A percentile compares a stretch with the other conserved stretches of the same genome.
Evolutionary conservation across 2,888 invertebrate genomes (phyloP).

Genomic region (Glyphotaelius pellucidus): DNA sequence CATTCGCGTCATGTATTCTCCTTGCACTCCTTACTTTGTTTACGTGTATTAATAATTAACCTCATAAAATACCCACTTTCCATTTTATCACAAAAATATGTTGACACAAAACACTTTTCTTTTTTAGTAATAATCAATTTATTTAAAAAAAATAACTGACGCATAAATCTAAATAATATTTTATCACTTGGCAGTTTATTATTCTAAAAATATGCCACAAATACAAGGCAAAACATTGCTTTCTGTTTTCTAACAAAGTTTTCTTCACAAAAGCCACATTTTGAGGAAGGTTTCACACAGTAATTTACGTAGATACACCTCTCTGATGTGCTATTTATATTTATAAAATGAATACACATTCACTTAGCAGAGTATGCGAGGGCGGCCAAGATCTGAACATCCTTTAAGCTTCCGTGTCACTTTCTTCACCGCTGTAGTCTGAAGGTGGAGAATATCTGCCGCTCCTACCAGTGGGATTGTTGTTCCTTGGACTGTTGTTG

Average conservation of each 20-base stretch:
- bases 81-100: not conserved
- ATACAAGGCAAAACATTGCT: not conserved
- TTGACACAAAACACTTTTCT: not conserved
- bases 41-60: not conserved
- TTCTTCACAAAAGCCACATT: not conserved
- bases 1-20: no score
- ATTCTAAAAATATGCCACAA: not conserved
- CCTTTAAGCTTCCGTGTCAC: constrained; percentile 67
- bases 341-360: not conserved
- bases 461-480: not conserved
- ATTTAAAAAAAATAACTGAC: not conserved
- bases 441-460: constrained; percentile 33
- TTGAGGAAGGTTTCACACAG: not conserved
- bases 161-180: not conserved
- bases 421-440: constrained; percentile 54
- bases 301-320: not conserved
- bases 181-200: not conserved
- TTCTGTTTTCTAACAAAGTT: no score
- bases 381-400: not conserved
- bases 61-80: not conserved
- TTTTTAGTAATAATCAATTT: not conserved
- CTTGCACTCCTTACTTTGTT: no score
- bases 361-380: not conserved
- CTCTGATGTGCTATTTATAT: not conserved
- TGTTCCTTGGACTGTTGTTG: constrained; percentile 42